phyloP scores from a whole-genome alignment of 2,113 vertebrate genomes.

The Semicossyphus pulcher region DNA sequence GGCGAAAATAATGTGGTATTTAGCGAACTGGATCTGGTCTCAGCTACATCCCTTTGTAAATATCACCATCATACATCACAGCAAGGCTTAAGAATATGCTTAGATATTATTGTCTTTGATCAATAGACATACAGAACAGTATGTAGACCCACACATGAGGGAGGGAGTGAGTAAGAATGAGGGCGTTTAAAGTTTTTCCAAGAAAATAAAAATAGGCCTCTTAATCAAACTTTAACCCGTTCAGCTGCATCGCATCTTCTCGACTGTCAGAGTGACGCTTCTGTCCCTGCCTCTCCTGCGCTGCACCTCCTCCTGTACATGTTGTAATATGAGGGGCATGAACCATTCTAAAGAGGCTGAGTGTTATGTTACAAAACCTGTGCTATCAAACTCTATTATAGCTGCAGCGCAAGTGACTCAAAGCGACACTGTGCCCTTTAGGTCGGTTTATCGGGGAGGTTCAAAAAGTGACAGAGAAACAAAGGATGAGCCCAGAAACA shows the following conservation, averaged over 20 bases:
- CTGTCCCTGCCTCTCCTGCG: not conserved
- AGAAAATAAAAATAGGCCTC: not conserved
- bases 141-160: no score
- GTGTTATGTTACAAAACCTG: slow-evolving; percentile 1
- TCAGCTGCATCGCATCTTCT: not conserved
- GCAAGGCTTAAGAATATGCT: no score
- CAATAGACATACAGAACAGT: no score
- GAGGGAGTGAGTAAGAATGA: not conserved
- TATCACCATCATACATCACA: no score
- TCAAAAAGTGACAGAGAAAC: not conserved
- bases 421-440: not conserved
- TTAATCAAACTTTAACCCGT: not conserved
- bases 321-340: not conserved
- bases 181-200: not conserved
- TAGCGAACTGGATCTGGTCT: no score
- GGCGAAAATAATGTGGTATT: no score
- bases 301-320: not conserved
- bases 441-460: not conserved
- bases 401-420: not conserved
- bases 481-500: not conserved
- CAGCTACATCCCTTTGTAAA: no score
- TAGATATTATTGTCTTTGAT: no score
- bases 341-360: not conserved
- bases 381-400: not conserved
- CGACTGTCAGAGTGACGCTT: not conserved